Evolutionary conservation across 2,113 vertebrate genomes (phyloP).

Genomic region (Etheostoma cragini): DNA sequence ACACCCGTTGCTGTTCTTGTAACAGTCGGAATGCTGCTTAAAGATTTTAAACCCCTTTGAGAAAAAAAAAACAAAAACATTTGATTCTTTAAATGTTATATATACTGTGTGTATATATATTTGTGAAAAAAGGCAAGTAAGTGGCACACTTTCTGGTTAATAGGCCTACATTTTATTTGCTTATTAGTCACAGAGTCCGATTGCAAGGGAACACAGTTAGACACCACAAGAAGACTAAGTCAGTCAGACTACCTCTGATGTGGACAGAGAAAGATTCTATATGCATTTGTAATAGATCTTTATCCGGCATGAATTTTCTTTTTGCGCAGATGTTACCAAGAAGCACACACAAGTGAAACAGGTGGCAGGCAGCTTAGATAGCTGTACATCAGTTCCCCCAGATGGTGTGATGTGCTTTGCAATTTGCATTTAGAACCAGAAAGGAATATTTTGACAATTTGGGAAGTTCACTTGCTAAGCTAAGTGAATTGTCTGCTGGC

Average conservation of each 20-base stretch:
- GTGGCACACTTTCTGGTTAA: background rate
- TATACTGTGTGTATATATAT: too few relatives aligned
- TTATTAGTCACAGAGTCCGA: background rate
- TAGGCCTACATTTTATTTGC: background rate
- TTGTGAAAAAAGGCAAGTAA: background rate
- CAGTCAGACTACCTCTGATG: background rate
- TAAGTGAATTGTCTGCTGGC: background rate
- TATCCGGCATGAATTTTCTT: background rate
- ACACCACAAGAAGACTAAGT: background rate
- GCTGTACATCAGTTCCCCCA: background rate
- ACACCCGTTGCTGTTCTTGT: conserved; percentile 36
- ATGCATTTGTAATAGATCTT: background rate
- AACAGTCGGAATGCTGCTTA: conserved; percentile 11
- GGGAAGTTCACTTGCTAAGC: background rate
- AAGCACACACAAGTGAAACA: conserved; percentile 16
- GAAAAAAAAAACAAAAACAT: conserved; percentile 14
- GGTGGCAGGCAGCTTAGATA: conserved; percentile 32
- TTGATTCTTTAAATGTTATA: background rate
- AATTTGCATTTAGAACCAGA: background rate
- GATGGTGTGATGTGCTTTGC: conserved; percentile 4
- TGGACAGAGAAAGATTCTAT: background rate
- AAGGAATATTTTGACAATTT: background rate
- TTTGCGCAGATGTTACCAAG: conserved; percentile 9
- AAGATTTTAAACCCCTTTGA: conserved; percentile 33
- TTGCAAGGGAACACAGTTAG: background rate